Percentiles rank a stretch among this genome's conserved stretches.
Evolutionary conservation across 2,797 vertebrate genomes (phyloP).

Genomic region (Girardinus metallicus): DNA sequence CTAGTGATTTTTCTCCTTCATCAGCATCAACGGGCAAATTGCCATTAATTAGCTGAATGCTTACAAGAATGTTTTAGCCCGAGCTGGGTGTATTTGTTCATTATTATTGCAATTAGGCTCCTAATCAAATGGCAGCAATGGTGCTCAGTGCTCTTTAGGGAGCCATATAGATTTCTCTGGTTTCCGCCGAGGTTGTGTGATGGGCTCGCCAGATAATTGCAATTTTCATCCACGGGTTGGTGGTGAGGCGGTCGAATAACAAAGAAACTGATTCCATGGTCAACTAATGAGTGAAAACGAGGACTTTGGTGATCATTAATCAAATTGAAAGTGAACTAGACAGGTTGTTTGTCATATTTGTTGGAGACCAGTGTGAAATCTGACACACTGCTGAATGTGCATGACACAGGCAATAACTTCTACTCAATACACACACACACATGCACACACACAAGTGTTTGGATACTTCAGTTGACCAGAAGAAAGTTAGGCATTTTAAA

Average conservation of each 20-base stretch:
- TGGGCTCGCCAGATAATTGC: constrained; percentile 54
- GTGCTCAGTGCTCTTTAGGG: constrained; percentile 68
- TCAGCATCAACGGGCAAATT: constrained; percentile 68
- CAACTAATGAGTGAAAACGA: constrained; percentile 35
- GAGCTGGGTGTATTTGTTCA: constrained; percentile 75
- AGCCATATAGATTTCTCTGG: constrained; percentile 61
- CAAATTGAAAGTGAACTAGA: constrained; percentile 33
- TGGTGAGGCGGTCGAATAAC: constrained; percentile 34
- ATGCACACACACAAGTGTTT: not conserved
- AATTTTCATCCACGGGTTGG: constrained; percentile 36
- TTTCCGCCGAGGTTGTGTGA: constrained; percentile 57
- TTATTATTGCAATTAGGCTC: constrained; percentile 77
- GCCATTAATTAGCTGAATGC: constrained; percentile 76
- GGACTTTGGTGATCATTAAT: constrained; percentile 33
- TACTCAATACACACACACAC: not conserved
- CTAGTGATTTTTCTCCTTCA: constrained; percentile 61
- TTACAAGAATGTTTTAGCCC: constrained; percentile 57
- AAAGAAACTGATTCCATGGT: constrained; percentile 34
- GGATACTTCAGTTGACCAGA: constrained; percentile 24
- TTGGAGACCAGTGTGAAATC: not conserved
- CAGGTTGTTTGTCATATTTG: constrained; percentile 17
- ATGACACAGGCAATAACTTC: not conserved
- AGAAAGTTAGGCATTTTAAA: constrained; percentile 5
- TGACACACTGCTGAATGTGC: not conserved
- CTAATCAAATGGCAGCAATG: constrained; percentile 71